Percentiles rank a stretch among this genome's conserved stretches.
Evolutionary conservation across 2,113 vertebrate species (phyloP).

Genomic region (Mustelus asterias): DNA sequence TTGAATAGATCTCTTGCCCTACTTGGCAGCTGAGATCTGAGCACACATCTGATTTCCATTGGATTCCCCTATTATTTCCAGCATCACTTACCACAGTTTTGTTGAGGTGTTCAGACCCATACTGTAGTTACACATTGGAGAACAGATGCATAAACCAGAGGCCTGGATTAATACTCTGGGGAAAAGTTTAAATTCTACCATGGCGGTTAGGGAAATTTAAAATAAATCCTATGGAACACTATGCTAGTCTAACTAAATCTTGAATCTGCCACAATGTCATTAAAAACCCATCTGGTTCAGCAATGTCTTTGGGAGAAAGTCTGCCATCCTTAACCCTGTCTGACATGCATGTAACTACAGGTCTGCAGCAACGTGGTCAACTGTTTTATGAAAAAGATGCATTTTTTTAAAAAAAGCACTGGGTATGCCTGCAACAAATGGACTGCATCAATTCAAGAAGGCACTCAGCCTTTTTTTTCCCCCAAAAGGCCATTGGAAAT

Average conservation of each 20-base stretch:
- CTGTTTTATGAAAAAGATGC: too few species aligned
- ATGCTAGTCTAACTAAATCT: not conserved
- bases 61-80: not conserved
- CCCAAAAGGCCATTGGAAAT: not conserved
- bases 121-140: not conserved
- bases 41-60: not conserved
- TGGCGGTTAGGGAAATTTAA: not conserved
- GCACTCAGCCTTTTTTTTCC: not conserved
- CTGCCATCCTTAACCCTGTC: not conserved
- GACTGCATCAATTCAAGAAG: not conserved
- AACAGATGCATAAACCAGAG: too few species aligned
- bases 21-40: not conserved
- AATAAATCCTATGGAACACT: not conserved
- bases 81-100: not conserved
- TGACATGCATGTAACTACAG: not conserved
- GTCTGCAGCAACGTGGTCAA: not conserved
- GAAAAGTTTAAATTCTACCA: not conserved
- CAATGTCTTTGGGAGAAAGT: not conserved
- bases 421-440: not conserved
- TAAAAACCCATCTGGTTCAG: too few species aligned
- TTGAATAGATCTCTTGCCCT: not conserved
- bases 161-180: not conserved
- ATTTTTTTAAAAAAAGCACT: too few species aligned
- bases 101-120: not conserved
- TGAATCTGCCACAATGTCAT: too few species aligned